These are phyloP conservation scores for Diorhabda elongata DNA, from an alignment of 1,140 invertebrate genomes.

Conservation along the genomic window DNA sequence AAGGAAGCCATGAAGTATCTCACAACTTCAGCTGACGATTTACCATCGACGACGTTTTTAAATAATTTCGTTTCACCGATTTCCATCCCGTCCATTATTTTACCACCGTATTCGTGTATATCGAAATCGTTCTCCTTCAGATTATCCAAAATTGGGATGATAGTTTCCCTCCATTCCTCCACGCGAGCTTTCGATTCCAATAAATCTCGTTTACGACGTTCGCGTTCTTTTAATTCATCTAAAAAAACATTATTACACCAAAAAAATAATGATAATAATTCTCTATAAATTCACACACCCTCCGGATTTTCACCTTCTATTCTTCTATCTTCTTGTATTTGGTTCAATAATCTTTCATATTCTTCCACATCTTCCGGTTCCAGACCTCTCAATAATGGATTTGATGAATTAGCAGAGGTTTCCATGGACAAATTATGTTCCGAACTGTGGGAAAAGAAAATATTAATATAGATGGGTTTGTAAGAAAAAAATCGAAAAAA, in stretches of 20 bases:
- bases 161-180: constrained; percentile 35
- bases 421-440: too few species aligned
- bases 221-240: not conserved
- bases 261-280: too few species aligned
- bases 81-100: constrained; percentile 36
- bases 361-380: not conserved
- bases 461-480: too few species aligned
- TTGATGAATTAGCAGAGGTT: too few species aligned
- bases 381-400: too few species aligned
- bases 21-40: constrained; percentile 36
- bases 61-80: constrained; percentile 29
- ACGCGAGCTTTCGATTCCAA: constrained; percentile 19
- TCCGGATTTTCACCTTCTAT: too few species aligned
- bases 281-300: too few species aligned
- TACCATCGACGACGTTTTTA: constrained; percentile 29
- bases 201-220: constrained; percentile 11
- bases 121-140: constrained; percentile 38
- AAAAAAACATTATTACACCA: not conserved
- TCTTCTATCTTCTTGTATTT: constrained; percentile 1
- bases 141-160: constrained; percentile 34
- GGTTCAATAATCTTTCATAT: constrained; percentile 1
- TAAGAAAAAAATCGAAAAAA: too few species aligned
- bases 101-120: constrained; percentile 41
- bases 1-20: constrained; percentile 39
- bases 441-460: too few species aligned